Percentiles rank a stretch among this genome's conserved stretches.
Conservation (phyloP, 2,113 vertebrate species). For the Geothlypis trichas region DNA sequence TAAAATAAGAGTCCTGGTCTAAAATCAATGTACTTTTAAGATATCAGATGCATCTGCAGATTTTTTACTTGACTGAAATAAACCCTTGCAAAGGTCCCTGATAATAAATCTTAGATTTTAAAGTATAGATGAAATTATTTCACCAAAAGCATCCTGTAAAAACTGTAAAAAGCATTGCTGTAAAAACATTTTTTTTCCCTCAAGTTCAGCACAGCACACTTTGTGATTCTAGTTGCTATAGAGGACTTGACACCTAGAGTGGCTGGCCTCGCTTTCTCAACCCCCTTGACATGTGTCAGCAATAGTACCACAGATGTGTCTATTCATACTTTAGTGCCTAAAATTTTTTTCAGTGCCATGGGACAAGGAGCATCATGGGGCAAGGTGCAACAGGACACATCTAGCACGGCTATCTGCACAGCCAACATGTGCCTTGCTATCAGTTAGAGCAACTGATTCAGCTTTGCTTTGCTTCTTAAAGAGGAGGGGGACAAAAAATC, state of each 20-base stretch:
- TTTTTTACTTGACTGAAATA: background rate
- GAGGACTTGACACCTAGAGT: background rate
- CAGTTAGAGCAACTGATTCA: background rate
- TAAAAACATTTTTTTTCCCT: background rate
- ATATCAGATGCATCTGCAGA: background rate
- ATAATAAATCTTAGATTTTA: background rate
- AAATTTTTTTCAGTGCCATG: fast-evolving
- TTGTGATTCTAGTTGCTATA: background rate
- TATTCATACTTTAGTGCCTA: background rate
- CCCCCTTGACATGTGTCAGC: fast-evolving
- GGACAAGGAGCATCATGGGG: background rate
- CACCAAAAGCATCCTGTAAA: background rate
- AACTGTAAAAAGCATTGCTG: too few relatives aligned
- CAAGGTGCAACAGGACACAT: background rate
- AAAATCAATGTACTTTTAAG: background rate
- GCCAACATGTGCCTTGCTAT: fast-evolving
- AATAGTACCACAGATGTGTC: fast-evolving
- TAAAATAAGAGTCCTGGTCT: background rate
- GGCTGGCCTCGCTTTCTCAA: background rate
- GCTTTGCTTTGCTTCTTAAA: background rate
- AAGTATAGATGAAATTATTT: background rate
- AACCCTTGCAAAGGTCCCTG: background rate
- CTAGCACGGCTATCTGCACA: fast-evolving
- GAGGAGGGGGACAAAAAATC: background rate
- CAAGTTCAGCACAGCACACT: background rate